Conservation (phyloP, 2,113 vertebrate genomes). For the Dicaeum eximium region DNA sequence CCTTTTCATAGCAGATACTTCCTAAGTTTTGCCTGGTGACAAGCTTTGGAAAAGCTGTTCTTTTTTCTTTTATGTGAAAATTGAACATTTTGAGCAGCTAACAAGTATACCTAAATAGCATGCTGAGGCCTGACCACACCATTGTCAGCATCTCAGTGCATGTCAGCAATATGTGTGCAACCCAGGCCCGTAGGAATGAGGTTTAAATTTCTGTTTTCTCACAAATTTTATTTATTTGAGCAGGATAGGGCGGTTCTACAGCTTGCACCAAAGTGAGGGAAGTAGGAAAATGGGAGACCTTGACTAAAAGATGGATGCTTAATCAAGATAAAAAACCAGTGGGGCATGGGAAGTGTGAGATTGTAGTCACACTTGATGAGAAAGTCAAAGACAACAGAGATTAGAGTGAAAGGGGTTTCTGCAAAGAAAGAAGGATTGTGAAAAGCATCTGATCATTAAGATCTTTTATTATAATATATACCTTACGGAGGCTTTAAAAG, state of each 20-base stretch:
- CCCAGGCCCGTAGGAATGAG: neutral
- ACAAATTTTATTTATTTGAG: neutral
- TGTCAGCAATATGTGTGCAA: fast-evolving
- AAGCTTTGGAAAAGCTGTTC: neutral
- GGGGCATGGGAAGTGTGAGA: neutral
- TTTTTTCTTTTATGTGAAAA: neutral
- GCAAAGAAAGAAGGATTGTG: neutral
- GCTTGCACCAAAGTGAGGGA: neutral
- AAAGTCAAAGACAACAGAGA: neutral
- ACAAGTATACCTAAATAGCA: neutral
- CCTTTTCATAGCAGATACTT: fast-evolving
- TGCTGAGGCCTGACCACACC: neutral
- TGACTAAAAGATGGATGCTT: neutral
- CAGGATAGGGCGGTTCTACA: neutral
- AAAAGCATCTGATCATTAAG: neutral
- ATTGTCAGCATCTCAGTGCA: fast-evolving
- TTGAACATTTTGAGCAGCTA: neutral
- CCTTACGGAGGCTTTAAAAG: neutral
- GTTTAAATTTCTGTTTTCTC: neutral
- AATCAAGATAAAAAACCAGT: neutral
- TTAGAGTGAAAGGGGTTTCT: neutral
- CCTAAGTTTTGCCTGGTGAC: neutral
- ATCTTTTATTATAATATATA: neutral
- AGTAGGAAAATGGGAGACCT: neutral
- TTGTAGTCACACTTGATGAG: neutral